phyloP scores from a whole-genome alignment of 2,113 vertebrate genomes.

The Apeltes quadracus region DNA sequence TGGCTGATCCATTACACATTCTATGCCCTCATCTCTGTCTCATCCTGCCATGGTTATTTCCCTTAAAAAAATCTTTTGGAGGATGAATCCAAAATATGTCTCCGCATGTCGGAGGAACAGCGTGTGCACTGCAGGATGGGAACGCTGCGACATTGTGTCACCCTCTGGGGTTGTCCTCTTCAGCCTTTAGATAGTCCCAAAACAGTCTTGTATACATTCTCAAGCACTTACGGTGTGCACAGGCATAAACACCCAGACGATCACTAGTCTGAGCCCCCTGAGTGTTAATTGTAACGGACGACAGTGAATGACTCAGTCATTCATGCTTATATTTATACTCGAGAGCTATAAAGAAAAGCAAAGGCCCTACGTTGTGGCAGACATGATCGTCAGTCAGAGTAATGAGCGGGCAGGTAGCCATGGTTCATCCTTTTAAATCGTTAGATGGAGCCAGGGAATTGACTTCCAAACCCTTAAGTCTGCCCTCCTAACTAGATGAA shows the following conservation, averaged over 20 bases:
- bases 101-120: slow-evolving; percentile 24
- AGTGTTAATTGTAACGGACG: neutral
- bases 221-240: neutral
- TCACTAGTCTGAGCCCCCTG: neutral
- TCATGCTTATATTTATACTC: neutral
- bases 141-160: slow-evolving; percentile 36
- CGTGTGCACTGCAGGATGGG: slow-evolving; percentile 24
- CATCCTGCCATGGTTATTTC: slow-evolving; percentile 19
- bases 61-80: slow-evolving; percentile 19
- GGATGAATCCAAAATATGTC: slow-evolving; percentile 35
- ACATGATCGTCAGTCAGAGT: slow-evolving; percentile 9
- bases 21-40: slow-evolving; percentile 19
- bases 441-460: slow-evolving; percentile 25
- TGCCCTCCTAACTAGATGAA: slow-evolving; percentile 36
- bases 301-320: slow-evolving; percentile 24
- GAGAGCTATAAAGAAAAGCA: neutral
- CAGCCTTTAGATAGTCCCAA: slow-evolving; percentile 19
- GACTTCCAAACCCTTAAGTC: slow-evolving; percentile 17
- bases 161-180: slow-evolving; percentile 34
- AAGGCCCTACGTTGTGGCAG: slow-evolving; percentile 10
- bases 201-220: neutral
- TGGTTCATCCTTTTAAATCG: slow-evolving; percentile 31
- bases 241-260: neutral
- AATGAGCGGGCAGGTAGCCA: slow-evolving; percentile 6
- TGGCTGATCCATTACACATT: slow-evolving; percentile 11